Evolutionary conservation across 2,888 invertebrate species (phyloP), one percentile per base, ranked within the genome.

Genomic region (Watsonalla cultraria): DNA sequence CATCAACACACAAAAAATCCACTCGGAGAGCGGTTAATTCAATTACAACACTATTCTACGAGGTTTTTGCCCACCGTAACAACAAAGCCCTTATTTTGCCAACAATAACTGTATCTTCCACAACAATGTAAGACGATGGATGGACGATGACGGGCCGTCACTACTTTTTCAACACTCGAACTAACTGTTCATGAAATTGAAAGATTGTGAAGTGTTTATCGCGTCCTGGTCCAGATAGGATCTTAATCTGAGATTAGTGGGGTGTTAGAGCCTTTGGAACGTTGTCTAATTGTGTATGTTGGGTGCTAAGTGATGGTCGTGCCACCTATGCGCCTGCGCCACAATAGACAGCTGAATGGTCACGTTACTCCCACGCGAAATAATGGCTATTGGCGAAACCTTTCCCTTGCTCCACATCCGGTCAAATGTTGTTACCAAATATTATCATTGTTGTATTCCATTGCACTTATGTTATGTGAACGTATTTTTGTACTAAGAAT

Each of bases 41-140:
- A 85, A 90, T 90, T 90, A 90, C 68, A 66, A 59, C 56, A 50
- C 72, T 59, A 82, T 86, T 89, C 84, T 86, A 52, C 54, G 55
- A 55, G 72, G 76, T 86, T 87, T 89, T 85, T 88, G 80, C 83
- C 66, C 69, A 68, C 65, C 71, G 74, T 65, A 56, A 59, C 70
- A 74, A 86, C 85, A 89, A 87, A 80, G 66, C 72, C 62, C 70
- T 79, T 88, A 88, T 90, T 90, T 89, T 84, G 86, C 76, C 88
- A 89, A 90, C 86, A 90, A 85, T 89, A 87, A 88, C 88, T 83
- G 86, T 86, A 79, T 75, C 79, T 70, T 61, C 62, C 47, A 66
- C 54, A 65, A 60, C 58, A 64, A 61, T 65, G 47, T 58, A 59
- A 42, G 42, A 2, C 11, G 42, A 42, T 42, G 42, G 42, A 11